Percentiles rank a stretch among this genome's conserved stretches.
Evolutionary conservation across 2,888 invertebrate genomes (phyloP).

Genomic region (Arrhopalites spinosus): DNA sequence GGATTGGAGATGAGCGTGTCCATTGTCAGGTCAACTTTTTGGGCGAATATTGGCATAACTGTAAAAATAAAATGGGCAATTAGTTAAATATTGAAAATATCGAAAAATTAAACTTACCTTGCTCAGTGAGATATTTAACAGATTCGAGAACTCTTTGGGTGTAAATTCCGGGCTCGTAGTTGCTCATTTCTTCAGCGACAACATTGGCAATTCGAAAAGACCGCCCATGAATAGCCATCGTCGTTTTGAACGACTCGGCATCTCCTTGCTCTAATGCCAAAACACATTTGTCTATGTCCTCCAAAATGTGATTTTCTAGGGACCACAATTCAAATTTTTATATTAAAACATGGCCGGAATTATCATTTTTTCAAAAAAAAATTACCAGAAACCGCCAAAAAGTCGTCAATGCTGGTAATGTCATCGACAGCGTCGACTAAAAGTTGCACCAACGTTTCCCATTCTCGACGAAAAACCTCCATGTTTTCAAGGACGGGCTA

Average conservation of each 20-base stretch:
- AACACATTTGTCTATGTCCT: slow-evolving; percentile 98
- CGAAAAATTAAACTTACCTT: too few species aligned
- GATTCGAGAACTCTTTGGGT: too few species aligned
- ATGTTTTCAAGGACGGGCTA: slow-evolving; percentile 96
- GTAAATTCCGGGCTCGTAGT: too few species aligned
- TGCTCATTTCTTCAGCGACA: slow-evolving; percentile 79
- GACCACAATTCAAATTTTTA: slow-evolving; percentile 40
- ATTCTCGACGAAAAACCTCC: slow-evolving; percentile 90
- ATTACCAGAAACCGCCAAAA: slow-evolving; percentile 88
- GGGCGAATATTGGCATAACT: slow-evolving; percentile 97
- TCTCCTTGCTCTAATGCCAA: slow-evolving; percentile 93
- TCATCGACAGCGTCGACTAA: slow-evolving; percentile 98
- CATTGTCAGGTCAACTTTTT: slow-evolving; percentile 90
- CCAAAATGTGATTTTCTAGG: slow-evolving; percentile 93
- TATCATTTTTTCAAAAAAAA: not conserved
- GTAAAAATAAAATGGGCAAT: slow-evolving; percentile 27
- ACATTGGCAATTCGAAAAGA: slow-evolving; percentile 94
- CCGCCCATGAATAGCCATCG: slow-evolving; percentile 86
- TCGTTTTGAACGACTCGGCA: slow-evolving; percentile 86
- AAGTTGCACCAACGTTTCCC: slow-evolving; percentile 91
- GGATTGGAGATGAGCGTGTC: slow-evolving; percentile 81
- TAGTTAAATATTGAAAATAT: not conserved
- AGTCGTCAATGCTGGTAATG: slow-evolving; percentile 98
- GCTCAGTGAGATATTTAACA: too few species aligned
- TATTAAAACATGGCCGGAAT: not conserved